Evolutionary conservation across 1,140 invertebrate genomes (phyloP), one percentile per base, ranked within the genome.

Genomic region (Aethina tumida): DNA sequence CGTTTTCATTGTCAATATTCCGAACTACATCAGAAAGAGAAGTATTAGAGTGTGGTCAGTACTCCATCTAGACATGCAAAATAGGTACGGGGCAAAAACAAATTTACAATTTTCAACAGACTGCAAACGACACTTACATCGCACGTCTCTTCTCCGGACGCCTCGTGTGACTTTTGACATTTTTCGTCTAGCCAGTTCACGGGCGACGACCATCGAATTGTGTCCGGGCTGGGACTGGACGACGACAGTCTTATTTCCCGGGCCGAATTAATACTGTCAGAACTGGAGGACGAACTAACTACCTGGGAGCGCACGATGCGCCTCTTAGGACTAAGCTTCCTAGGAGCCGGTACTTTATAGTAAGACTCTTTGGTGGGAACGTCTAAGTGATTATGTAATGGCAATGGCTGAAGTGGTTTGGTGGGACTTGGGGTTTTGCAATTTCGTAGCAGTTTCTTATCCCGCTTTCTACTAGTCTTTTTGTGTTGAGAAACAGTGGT

Each of bases 401-500:
- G 37, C 32, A 32, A 24, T 8, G 37, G 35, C 55, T 67, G 64
- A 43, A 68, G 60, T 7, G 65, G 58, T 46, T 73, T 64, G 5
- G 71, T 69, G 1, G 64, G 69, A 65, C 55, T 72, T 53, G 40
- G 66, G 22, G 56, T 59, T 41, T 64, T 59, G 26, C 43, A 54
- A 8, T 45, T 50, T 14, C 56, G 45, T 8, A 50, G 21, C 7
- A 35, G 13, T 47, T 55, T 53, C 42, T 58, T 62, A 53, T 57
- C 65, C 31, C 64, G 63, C 58, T 66, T 68, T 47, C 67, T 65
- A 19, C 68, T 65, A 6, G 65, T 60, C 45, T 73, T 74, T 50
- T 70, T 69, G 13, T 63, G 52, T 42, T 58, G 56, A 15, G 47
- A 43, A 26, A 25, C 33, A 21, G 51, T 47, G 15, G 45, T 53